Evolutionary conservation across 2,113 vertebrate species (phyloP), one percentile per base, ranked within the genome.

Genomic region (Bucco capensis): DNA sequence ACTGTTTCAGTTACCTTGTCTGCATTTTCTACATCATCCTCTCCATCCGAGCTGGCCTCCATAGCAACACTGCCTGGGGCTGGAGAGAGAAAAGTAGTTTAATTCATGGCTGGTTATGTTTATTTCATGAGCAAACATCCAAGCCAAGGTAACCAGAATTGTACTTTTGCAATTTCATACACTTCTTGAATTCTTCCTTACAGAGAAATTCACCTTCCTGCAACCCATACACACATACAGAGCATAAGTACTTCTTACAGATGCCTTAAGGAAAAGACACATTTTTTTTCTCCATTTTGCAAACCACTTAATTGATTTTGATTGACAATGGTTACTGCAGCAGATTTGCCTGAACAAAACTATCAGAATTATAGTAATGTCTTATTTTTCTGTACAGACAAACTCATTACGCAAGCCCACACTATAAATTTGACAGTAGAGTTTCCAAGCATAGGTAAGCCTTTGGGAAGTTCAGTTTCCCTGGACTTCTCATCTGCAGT

Each of bases 1-100:
- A 99, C 99, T 1, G 99, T 99, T 97, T 99, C 99, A 2, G 99
- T 99, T 95, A 99, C 98, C 95, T 99, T 98, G 97, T 99, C 99
- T n/a, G 97, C n/a, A n/a, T 97, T 96, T 71, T 99, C 98, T 5
- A 97, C 97, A 64, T 98, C 98, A 22, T 98, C 98, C 90, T 98
- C 98, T 8, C 97, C 97, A 30, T 98, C 98, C 8, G 98, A 97
- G 79, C 96, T 98, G 90, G 97, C 98, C 62, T 98, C 98, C 94
- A 98, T 97, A 79, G 97, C 97, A 86, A 98, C 86, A 35, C 95
- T 96, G 84, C 94, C 97, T n/a, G 96, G 93, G 27, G 50, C 98
- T 98, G 86, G 10, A 80, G 8, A 79, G 7, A 87, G 0, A 35
- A 14, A 38, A 89, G 31, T 19, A 8, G 50, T 54, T 84, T 16